Base-by-base conservation (phyloP, 2,888 invertebrate species). In the Agriopis marginaria region DNA sequence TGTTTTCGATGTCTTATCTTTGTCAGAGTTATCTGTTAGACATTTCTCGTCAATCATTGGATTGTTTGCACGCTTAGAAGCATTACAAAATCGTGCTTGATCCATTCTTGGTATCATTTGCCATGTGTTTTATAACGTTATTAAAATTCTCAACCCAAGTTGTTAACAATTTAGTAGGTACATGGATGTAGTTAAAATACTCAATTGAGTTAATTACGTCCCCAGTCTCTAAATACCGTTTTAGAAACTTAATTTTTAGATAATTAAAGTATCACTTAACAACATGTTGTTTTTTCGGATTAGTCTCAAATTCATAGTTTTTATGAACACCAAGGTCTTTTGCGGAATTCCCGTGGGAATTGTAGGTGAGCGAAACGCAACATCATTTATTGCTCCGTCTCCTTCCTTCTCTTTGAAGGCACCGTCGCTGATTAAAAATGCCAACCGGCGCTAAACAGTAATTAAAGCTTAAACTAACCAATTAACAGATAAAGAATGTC, bases 401-500 rank as follows among this genome's bases (percentile, higher is more conserved):
- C 12, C 49, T 32, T 40, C 3, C 9, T 10, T 40, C 10, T 10
- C 14, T 60, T 68, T 54, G 39, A 61, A 68, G 60, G 8, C 23
- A 60, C 60, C 59, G 61, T 61, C 60, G 39, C 64, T 40, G 49
- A 64, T 64, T 44, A 64, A 69, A 64, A 69, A 64, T 45, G 51
- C 64, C 53, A 68, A 47, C 49, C 63, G 62, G 58, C 58, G 58
- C 62, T 59, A 70, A 68, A 55, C 60, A 64, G 44, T 64, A 64
- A 64, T 68, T 64, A 64, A 64, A 55, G 44, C 55, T 55, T 63
- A 68, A 64, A 68, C 65, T 42, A 65, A 66, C 70, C 70, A 70
- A 70, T 70, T 70, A 70, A 39, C 32, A 54, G 58, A 69, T 65
- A 65, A 69, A 62, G 65, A 61, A 62, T 65, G 68, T 64, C 60